These are phyloP conservation scores for Gobius niger DNA, from an alignment of 2,113 vertebrate species.

Conservation along the genomic window DNA sequence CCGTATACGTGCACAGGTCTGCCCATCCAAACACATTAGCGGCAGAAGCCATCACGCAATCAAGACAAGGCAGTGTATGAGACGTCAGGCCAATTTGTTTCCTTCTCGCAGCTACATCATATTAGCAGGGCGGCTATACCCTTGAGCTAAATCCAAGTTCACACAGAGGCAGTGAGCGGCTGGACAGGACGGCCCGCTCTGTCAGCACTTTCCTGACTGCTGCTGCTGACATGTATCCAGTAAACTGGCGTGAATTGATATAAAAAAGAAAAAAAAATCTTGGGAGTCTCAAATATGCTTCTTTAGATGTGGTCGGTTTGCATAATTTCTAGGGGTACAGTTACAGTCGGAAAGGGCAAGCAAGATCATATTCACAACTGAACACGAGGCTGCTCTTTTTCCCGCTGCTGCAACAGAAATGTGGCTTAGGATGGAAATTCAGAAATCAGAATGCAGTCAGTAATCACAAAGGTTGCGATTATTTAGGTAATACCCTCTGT, in stretches of 20 bases:
- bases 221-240: conserved; percentile 69
- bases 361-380: conserved; percentile 10
- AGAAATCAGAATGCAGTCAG: too few species aligned
- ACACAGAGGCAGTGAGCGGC: conserved; percentile 63
- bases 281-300: conserved; percentile 51
- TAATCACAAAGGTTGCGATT: too few species aligned
- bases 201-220: conserved; percentile 74
- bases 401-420: not conserved
- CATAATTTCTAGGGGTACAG: conserved; percentile 17
- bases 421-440: not conserved
- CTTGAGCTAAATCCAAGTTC: conserved; percentile 80
- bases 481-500: too few species aligned
- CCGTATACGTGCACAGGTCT: conserved; percentile 48
- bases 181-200: conserved; percentile 65
- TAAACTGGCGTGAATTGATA: conserved; percentile 61
- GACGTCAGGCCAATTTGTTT: conserved; percentile 78
- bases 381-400: not conserved
- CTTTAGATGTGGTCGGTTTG: conserved; percentile 45
- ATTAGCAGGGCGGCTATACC: conserved; percentile 73
- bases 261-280: conserved; percentile 49
- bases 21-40: conserved; percentile 77
- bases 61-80: conserved; percentile 73
- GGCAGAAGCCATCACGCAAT: conserved; percentile 74
- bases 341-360: conserved; percentile 23
- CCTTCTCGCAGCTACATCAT: conserved; percentile 71